phyloP scores from a whole-genome alignment of 2,888 invertebrate genomes.

The Andrena fulva region DNA sequence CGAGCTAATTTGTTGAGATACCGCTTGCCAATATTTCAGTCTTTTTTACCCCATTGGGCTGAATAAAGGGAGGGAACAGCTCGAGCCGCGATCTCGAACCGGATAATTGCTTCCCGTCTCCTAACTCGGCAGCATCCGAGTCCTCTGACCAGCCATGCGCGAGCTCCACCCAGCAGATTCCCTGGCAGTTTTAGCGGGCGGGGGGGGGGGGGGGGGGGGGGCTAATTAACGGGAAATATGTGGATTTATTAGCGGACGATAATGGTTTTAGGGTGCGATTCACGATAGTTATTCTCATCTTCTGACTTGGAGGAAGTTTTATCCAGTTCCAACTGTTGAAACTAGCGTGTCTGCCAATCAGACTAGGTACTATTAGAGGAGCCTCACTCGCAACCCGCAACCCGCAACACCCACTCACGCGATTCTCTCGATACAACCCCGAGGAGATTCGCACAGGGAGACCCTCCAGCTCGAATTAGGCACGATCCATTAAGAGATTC shows the following conservation, averaged over 20 bases:
- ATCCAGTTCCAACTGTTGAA: background rate
- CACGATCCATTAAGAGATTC: constrained; percentile 71
- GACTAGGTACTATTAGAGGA: no score
- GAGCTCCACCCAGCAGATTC: constrained; percentile 42
- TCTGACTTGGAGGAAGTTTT: background rate
- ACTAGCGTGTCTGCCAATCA: no score
- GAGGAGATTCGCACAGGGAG: constrained; percentile 29
- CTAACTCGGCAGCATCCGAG: constrained; percentile 64
- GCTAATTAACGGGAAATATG: constrained; percentile 63
- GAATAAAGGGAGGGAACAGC: constrained; percentile 72
- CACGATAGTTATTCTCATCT: background rate
- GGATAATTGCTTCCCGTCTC: constrained; percentile 81
- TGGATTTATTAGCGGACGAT: constrained; percentile 54
- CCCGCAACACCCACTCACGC: constrained; percentile 14
- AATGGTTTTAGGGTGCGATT: constrained; percentile 14
- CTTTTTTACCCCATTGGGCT: constrained; percentile 81
- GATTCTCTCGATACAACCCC: constrained; percentile 30
- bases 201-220: no score
- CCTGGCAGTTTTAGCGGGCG: constrained; percentile 47
- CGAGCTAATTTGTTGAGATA: constrained; percentile 85
- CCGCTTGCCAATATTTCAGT: constrained; percentile 85
- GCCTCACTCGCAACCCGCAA: background rate
- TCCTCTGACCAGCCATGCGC: constrained; percentile 61
- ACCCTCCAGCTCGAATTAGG: constrained; percentile 67
- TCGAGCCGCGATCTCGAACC: constrained; percentile 78